phyloP scores from a whole-genome alignment of 2,113 vertebrate genomes.

The Chaetura pelagica region DNA sequence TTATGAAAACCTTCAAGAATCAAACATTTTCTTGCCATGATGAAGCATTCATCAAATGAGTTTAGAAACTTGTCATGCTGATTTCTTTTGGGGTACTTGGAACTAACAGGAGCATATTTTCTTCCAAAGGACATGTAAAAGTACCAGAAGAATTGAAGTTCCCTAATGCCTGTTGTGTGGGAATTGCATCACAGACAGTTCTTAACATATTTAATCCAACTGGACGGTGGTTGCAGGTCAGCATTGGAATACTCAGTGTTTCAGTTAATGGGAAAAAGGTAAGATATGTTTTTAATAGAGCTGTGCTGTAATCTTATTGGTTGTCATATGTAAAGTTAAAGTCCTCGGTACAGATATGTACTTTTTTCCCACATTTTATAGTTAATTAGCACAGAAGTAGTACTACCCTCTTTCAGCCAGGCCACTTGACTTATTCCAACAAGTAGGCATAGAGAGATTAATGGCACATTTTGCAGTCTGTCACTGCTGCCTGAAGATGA shows the following conservation, averaged over 20 bases:
- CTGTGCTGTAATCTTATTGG: neutral
- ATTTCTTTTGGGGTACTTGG: neutral
- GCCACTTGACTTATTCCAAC: neutral
- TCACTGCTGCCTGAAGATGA: neutral
- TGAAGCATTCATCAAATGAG: neutral
- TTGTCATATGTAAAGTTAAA: neutral
- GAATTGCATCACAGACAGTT: conserved; percentile 89
- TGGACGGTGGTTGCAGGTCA: conserved; percentile 93
- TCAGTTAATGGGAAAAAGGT: conserved; percentile 88
- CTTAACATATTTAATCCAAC: conserved; percentile 91
- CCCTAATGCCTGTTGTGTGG: conserved; percentile 91
- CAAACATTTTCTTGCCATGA: neutral
- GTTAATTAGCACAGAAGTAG: neutral
- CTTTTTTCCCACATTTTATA: neutral
- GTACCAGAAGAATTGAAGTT: conserved; percentile 92
- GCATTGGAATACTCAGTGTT: conserved; percentile 80
- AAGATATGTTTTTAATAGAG: neutral
- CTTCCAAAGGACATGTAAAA: conserved; percentile 79
- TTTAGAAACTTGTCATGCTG: neutral
- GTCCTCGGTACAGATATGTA: neutral
- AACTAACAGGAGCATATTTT: neutral
- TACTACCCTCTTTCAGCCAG: neutral
- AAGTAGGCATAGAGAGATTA: neutral
- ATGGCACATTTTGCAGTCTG: neutral
- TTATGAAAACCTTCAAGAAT: neutral